Conservation (phyloP, 1,140 invertebrate species). For the Sitophilus oryzae region DNA sequence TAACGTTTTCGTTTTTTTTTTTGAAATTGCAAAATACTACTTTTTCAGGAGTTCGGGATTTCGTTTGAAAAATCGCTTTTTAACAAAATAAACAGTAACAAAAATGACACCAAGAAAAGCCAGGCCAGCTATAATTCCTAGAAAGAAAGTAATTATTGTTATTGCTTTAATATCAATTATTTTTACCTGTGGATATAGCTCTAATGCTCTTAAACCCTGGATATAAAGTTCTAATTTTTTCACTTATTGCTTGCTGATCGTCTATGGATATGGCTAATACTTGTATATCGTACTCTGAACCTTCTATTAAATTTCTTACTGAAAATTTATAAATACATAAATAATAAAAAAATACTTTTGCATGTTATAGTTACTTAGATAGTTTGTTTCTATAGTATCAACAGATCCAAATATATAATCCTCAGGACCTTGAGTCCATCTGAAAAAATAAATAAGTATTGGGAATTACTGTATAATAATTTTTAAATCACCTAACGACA, state of each 20-base stretch:
- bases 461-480: background rate
- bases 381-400: constrained; percentile 59
- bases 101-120: constrained; percentile 53
- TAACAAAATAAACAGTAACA: constrained; percentile 55
- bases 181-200: constrained; percentile 55
- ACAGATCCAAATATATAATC: constrained; percentile 53
- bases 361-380: constrained; percentile 45
- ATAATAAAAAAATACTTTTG: background rate
- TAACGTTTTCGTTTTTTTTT: no score
- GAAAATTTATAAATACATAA: constrained; percentile 32
- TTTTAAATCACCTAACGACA: constrained; percentile 44
- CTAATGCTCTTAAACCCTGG: constrained; percentile 56
- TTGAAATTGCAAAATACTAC: no score
- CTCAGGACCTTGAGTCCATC: constrained; percentile 54
- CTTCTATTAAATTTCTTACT: constrained; percentile 60
- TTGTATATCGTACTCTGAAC: constrained; percentile 60
- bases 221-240: constrained; percentile 52
- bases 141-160: constrained; percentile 47
- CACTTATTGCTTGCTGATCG: constrained; percentile 52
- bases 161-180: constrained; percentile 54
- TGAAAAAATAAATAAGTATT: constrained; percentile 3
- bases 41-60: background rate
- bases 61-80: constrained; percentile 30
- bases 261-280: constrained; percentile 54
- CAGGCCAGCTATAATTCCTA: constrained; percentile 34